A percentile compares a stretch with the other conserved stretches of the same genome.
Evolutionary conservation across 2,888 invertebrate genomes (phyloP).

Genomic region (Cephus rjabovi): DNA sequence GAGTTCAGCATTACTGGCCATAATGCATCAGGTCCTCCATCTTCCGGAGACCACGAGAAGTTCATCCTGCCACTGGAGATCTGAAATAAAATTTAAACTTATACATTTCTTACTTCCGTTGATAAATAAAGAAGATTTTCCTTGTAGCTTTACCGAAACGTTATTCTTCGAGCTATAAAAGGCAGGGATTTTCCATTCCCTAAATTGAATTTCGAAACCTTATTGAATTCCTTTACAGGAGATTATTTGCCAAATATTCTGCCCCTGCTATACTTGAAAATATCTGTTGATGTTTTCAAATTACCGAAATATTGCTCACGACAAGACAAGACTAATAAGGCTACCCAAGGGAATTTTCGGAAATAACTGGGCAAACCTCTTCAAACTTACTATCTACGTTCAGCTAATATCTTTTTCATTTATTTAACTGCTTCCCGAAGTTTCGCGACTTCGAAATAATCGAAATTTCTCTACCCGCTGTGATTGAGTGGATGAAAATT

Average conservation of each 20-base stretch:
- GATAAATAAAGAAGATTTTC: constrained; percentile 8
- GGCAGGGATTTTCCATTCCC: not conserved
- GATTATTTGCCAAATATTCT: too few relatives aligned
- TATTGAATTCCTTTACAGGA: too few relatives aligned
- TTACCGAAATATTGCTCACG: not conserved
- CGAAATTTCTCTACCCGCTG: not conserved
- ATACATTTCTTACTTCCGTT: not conserved
- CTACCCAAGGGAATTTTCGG: not conserved
- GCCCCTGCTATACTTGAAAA: not conserved
- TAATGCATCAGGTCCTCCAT: constrained; percentile 29
- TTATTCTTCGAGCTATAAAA: not conserved
- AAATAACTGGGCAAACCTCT: not conserved
- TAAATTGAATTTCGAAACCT: not conserved
- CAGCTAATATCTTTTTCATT: not conserved
- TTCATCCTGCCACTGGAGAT: constrained; percentile 38
- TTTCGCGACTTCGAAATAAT: not conserved
- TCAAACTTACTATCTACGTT: not conserved
- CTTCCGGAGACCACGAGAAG: constrained; percentile 37
- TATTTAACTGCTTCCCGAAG: not conserved
- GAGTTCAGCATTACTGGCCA: constrained; percentile 30
- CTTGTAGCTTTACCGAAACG: not conserved
- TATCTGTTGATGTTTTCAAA: not conserved
- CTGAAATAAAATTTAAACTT: constrained; percentile 24
- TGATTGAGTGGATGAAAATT: not conserved
- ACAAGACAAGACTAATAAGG: not conserved